Base-by-base conservation (phyloP, 2,113 vertebrate species). In the human (Homo sapiens) region DNA sequence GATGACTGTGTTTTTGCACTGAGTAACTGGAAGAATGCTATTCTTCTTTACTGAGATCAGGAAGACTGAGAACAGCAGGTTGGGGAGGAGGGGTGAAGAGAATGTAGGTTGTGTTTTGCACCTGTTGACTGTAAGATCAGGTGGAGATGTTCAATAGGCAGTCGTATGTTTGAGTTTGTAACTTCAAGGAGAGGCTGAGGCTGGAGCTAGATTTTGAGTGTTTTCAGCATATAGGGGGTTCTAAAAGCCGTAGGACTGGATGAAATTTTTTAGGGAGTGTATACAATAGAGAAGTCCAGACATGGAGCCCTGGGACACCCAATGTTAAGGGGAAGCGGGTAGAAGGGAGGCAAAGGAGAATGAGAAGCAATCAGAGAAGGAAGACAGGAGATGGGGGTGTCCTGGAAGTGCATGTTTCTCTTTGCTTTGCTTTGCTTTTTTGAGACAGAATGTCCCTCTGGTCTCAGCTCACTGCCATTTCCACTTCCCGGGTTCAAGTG, bases 201-300 rank as follows among this genome's bases (percentile, higher is more conserved):
- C 75, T 18, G 6, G 11, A 68, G 18, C 76, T 61, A 16, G 72
- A 30, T 4, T 16, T 17, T 16, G 35, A 30, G 23, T 61, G 35
- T 38, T 82, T 18, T 23, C 45, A 17, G 35, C 57, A 4, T 9
- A 0, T 25, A 14, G 14, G 27, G 40, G 1, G 35, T n/a, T 80
- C 43, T 59, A 23, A 5, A 18, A 23, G 48, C 43, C n/a, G 2
- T 25, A 18, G 43, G 64, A 4, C 40, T n/a, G 45, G n/a, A 9
- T 25, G 80, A 27, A 38, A 2, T 64, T 30, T 2, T 32, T 1
- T 2, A 52, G 52, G 1, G 40, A 3, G 2, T 30, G 17, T 16
- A 23, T 14, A 4, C 8, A 52, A 4, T 30, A 2, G 57, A 57
- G 48, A 52, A 12, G 13, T 32, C 23, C 43, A 64, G 1, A 73